A percentile compares a stretch with the other conserved stretches of the same genome.
These are phyloP conservation scores for Eospalax fontanierii DNA, from an alignment of 2,797 vertebrate species.

Conservation along the genomic window DNA sequence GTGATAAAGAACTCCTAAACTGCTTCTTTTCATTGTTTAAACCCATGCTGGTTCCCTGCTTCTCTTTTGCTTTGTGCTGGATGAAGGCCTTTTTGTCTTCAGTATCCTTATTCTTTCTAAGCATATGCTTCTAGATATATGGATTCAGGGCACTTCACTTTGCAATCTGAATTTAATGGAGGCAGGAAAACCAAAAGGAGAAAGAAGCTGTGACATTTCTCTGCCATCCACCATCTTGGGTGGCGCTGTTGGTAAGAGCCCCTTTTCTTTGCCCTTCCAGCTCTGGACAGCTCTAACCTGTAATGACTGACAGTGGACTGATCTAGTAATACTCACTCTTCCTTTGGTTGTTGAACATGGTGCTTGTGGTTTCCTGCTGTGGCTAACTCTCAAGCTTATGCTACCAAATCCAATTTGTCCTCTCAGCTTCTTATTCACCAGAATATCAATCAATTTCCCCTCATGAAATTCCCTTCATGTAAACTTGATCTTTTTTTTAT, in stretches of 20 bases:
- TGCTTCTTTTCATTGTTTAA: constrained; percentile 16
- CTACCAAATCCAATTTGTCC: not conserved
- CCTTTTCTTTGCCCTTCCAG: not conserved
- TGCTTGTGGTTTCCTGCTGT: not conserved
- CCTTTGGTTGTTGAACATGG: not conserved
- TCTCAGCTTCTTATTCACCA: not conserved
- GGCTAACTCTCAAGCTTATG: not conserved
- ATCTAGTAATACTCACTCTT: not conserved
- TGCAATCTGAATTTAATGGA: not conserved
- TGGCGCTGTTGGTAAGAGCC: not conserved
- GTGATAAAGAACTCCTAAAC: not conserved
- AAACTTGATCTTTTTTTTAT: not conserved
- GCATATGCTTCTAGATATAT: not conserved
- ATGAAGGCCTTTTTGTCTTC: not conserved
- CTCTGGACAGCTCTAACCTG: not conserved
- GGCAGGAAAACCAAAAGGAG: not conserved
- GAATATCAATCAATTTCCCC: constrained; percentile 4
- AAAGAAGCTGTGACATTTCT: not conserved
- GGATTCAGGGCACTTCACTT: not conserved
- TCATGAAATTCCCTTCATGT: constrained; percentile 46
- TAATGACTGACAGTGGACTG: not conserved
- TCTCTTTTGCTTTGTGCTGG: not conserved
- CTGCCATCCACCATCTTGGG: not conserved
- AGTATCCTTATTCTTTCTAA: not conserved
- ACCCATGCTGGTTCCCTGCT: not conserved